These are phyloP conservation scores for Gymnodraco acuticeps DNA, from an alignment of 2,797 vertebrate species.

Conservation along the genomic window DNA sequence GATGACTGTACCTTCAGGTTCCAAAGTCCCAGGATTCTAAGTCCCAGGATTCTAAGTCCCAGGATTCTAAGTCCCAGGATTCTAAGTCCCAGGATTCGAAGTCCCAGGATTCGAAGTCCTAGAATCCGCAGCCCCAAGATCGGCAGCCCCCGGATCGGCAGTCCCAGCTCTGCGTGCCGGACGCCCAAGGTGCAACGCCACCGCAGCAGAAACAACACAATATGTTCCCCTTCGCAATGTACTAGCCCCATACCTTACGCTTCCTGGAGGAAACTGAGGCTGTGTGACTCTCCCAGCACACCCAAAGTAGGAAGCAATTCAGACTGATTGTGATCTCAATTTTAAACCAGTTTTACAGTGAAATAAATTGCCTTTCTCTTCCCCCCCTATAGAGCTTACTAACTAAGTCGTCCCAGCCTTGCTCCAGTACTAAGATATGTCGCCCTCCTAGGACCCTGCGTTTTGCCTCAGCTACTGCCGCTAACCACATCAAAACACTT, in stretches of 20 bases:
- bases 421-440: constrained; percentile 80
- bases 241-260: constrained; percentile 85
- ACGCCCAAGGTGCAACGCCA: constrained; percentile 69
- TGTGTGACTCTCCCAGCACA: constrained; percentile 89
- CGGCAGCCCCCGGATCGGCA: constrained; percentile 27
- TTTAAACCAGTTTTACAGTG: neutral
- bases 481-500: constrained; percentile 69
- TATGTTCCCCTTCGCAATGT: constrained; percentile 65
- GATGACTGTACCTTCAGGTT: constrained; percentile 70
- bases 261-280: constrained; percentile 86
- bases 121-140: constrained; percentile 36
- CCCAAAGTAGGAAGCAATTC: constrained; percentile 86
- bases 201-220: constrained; percentile 49
- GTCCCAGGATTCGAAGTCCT: constrained; percentile 20
- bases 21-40: constrained; percentile 28
- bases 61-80: no score
- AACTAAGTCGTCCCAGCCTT: constrained; percentile 83
- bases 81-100: constrained; percentile 26
- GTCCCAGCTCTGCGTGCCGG: constrained; percentile 53
- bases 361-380: neutral
- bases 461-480: constrained; percentile 59
- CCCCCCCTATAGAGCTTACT: constrained; percentile 83
- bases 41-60: constrained; percentile 21
- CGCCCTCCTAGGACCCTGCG: constrained; percentile 76
- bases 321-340: neutral